These are phyloP conservation scores for Chrysogorgia sp. DNA, from an alignment of 92 coral and sea anemone genomes.

Conservation along the genomic window DNA sequence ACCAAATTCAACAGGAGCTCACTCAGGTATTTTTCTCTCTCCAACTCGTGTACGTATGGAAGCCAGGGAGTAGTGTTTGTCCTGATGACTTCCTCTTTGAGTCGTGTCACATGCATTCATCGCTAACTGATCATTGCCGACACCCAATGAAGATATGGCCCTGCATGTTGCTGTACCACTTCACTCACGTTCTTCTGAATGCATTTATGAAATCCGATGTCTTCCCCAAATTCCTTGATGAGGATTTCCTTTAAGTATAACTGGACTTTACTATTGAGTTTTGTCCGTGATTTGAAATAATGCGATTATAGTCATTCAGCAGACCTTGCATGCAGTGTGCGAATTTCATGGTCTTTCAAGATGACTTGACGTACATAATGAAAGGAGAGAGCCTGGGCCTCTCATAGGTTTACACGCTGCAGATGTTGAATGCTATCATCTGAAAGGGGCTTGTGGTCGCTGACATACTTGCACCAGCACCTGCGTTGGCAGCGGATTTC, in stretches of 20 bases:
- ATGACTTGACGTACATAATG: no score
- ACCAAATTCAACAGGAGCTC: neutral
- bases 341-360: no score
- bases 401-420: no score
- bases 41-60: conserved; percentile 1
- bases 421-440: no score
- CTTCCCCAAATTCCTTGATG: conserved; percentile 17
- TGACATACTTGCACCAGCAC: no score
- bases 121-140: neutral
- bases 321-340: no score
- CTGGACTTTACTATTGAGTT: neutral
- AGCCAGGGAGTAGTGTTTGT: conserved; percentile 10
- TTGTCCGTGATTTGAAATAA: no score
- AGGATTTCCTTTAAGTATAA: conserved; percentile 18
- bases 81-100: neutral
- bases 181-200: conserved; percentile 5
- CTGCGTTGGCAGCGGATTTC: no score
- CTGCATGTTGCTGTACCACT: neutral
- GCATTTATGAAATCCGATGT: conserved; percentile 4
- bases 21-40: conserved; percentile 14
- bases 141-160: neutral
- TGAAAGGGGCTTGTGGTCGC: no score
- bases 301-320: no score
- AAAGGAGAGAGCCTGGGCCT: no score
- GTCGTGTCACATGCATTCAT: neutral